These are phyloP conservation scores for Temnothorax unifasciatus DNA, from an alignment of 2,888 invertebrate species.

Conservation along the genomic window DNA sequence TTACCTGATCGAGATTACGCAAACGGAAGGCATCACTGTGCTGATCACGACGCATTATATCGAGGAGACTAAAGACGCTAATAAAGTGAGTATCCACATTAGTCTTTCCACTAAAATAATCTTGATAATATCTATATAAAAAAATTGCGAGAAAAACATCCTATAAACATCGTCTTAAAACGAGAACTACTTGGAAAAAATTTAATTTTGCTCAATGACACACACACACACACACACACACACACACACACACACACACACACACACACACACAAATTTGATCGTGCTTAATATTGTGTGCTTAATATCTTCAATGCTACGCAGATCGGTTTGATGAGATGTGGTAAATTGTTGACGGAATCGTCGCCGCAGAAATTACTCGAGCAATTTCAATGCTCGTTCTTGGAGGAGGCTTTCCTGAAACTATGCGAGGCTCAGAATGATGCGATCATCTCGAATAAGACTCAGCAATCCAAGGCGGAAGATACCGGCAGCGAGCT, in stretches of 20 bases:
- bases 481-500: neutral
- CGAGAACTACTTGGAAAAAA: neutral
- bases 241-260: neutral
- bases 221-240: neutral
- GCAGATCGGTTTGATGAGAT: conserved; percentile 96
- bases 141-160: neutral
- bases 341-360: conserved; percentile 94
- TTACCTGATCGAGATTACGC: conserved; percentile 91
- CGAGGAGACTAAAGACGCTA: conserved; percentile 95
- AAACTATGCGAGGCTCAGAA: conserved; percentile 91
- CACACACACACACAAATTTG: neutral
- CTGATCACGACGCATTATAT: conserved; percentile 98
- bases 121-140: neutral
- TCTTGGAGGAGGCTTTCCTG: conserved; percentile 95
- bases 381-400: conserved; percentile 90
- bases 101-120: conserved; percentile 62
- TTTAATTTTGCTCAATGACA: neutral
- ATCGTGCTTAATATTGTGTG: neutral
- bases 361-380: conserved; percentile 92
- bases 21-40: conserved; percentile 91
- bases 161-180: neutral
- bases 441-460: conserved; percentile 72
- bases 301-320: neutral
- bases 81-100: conserved; percentile 88
- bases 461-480: neutral